phyloP scores from a whole-genome alignment of 2,113 vertebrate species.

The Petrocephalus zakoni region DNA sequence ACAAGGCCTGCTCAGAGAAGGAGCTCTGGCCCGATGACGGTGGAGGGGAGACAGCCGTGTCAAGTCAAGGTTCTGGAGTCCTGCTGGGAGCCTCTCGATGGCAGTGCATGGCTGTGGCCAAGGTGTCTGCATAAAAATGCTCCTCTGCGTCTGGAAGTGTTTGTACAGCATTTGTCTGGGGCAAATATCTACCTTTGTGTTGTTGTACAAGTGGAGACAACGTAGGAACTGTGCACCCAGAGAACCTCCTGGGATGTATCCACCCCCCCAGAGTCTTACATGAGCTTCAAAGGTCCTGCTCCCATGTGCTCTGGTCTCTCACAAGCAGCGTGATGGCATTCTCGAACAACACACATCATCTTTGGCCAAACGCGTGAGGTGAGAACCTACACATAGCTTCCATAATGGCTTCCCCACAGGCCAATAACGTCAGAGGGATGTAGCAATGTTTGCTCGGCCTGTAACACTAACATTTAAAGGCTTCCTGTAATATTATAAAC shows the following conservation, averaged over 20 bases:
- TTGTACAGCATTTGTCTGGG: constrained; percentile 18
- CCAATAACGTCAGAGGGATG: neutral
- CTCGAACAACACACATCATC: neutral
- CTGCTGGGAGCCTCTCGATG: neutral
- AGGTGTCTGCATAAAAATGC: neutral
- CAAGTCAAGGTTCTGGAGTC: neutral
- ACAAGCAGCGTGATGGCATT: neutral
- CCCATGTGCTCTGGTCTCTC: neutral
- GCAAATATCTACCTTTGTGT: constrained; percentile 34
- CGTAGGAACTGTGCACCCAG: constrained; percentile 8
- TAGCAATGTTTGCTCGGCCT: neutral
- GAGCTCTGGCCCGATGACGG: neutral
- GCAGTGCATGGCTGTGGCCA: neutral
- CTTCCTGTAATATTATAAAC: neutral
- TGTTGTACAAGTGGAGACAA: constrained; percentile 23
- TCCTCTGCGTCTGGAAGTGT: constrained; percentile 22
- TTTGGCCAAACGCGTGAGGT: too few species aligned
- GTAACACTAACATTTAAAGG: neutral
- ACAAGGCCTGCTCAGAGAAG: neutral
- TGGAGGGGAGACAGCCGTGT: neutral
- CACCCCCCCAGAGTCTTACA: neutral
- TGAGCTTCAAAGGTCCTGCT: constrained; percentile 14
- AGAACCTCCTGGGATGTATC: constrained; percentile 16
- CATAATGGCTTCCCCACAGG: neutral
- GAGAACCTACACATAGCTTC: neutral